Percentiles rank a stretch among this genome's conserved stretches.
These are phyloP conservation scores for Neopelma chrysocephalum DNA, from an alignment of 2,797 vertebrate species.

Conservation along the genomic window DNA sequence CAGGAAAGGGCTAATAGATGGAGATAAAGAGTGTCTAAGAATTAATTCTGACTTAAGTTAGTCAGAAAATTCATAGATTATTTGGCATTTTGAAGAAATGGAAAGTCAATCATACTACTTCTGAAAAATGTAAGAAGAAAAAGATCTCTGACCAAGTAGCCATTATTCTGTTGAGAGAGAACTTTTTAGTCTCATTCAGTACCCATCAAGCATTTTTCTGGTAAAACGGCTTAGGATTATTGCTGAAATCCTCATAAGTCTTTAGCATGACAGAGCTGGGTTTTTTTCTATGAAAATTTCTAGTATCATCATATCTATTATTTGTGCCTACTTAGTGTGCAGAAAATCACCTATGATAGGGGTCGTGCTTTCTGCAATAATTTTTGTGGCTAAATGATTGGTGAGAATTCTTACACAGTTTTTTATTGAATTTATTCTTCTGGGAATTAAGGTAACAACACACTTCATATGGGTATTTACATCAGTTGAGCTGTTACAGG, in stretches of 20 bases:
- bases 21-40: not conserved
- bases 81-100: not conserved
- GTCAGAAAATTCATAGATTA: not conserved
- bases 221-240: not conserved
- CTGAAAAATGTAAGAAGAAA: not conserved
- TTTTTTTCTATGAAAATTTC: not conserved
- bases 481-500: not conserved
- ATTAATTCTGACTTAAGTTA: not conserved
- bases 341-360: not conserved
- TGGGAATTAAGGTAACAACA: not conserved
- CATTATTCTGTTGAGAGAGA: not conserved
- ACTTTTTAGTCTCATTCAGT: not conserved
- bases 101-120: not conserved
- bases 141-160: not conserved
- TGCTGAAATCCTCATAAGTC: not conserved
- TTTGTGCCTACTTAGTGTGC: not conserved
- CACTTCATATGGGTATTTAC: not conserved
- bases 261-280: not conserved
- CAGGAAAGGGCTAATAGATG: not conserved
- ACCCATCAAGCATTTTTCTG: not conserved
- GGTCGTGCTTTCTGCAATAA: not conserved
- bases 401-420: not conserved
- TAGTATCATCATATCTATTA: not conserved
- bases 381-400: not conserved
- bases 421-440: not conserved